Conservation (phyloP, 2,113 vertebrate genomes). For the Colinus virginianus region DNA sequence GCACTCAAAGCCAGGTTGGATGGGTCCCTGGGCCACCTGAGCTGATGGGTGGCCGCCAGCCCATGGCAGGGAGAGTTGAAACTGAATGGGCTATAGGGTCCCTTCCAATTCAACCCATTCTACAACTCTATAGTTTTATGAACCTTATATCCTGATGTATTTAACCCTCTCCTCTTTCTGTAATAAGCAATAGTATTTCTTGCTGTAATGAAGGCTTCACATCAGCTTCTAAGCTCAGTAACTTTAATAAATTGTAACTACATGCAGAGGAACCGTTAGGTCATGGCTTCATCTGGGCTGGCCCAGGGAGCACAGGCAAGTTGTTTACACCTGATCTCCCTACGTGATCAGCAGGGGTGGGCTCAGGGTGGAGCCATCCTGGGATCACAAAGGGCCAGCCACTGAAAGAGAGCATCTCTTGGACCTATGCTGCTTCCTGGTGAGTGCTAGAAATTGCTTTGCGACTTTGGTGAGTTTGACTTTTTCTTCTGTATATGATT, state of each 20-base stretch:
- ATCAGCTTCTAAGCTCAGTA: not conserved
- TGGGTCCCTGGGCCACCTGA: not conserved
- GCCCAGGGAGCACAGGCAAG: too few relatives aligned
- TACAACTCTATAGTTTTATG: not conserved
- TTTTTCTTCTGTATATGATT: too few relatives aligned
- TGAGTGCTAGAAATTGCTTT: too few relatives aligned
- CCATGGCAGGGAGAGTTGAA: not conserved
- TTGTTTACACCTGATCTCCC: too few relatives aligned
- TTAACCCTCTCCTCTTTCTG: not conserved
- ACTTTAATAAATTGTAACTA: not conserved
- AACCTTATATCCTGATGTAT: not conserved
- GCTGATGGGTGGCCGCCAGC: not conserved
- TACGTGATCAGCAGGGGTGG: too few relatives aligned
- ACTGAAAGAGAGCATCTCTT: too few relatives aligned
- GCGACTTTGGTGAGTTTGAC: too few relatives aligned
- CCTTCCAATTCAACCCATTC: not conserved
- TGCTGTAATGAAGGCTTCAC: not conserved
- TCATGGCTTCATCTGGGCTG: too few relatives aligned
- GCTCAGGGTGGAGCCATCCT: too few relatives aligned
- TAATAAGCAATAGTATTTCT: not conserved
- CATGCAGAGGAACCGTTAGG: too few relatives aligned
- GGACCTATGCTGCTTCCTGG: too few relatives aligned
- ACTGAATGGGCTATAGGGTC: not conserved
- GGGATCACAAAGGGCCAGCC: too few relatives aligned
- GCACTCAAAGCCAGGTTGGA: not conserved